Conservation (phyloP, 1,140 invertebrate species). For the Lineus longissimus region DNA sequence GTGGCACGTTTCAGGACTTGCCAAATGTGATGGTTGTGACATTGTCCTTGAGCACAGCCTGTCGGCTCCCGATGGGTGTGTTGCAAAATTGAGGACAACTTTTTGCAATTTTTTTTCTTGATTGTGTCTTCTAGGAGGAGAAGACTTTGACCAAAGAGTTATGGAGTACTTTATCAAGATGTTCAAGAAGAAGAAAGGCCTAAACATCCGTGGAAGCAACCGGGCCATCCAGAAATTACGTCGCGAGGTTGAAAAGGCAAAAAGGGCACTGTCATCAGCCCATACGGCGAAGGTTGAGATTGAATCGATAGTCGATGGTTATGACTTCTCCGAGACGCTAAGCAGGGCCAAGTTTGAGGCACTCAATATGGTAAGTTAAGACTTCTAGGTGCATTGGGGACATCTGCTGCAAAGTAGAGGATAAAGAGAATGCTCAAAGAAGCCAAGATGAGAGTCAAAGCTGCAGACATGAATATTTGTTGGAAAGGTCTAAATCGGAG, state of each 20-base stretch:
- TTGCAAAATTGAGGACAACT: background rate
- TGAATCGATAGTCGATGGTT: slow-evolving; percentile 97
- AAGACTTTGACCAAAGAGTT: slow-evolving; percentile 97
- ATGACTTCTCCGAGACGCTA: slow-evolving; percentile 98
- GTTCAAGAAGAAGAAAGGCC: slow-evolving; percentile 99
- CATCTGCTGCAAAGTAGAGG: too few relatives aligned
- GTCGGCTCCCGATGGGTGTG: too few relatives aligned
- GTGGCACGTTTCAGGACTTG: too few relatives aligned
- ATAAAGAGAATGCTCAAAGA: too few relatives aligned
- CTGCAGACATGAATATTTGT: too few relatives aligned
- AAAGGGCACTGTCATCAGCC: slow-evolving; percentile 88
- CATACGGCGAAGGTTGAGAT: slow-evolving; percentile 98
- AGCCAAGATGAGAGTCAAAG: too few relatives aligned
- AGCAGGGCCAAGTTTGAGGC: slow-evolving; percentile 99
- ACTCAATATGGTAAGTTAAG: slow-evolving; percentile 77
- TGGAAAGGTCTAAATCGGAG: too few relatives aligned
- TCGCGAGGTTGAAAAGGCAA: slow-evolving; percentile 96
- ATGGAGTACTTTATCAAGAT: slow-evolving; percentile 99
- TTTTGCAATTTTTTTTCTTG: background rate
- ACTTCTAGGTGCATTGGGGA: too few relatives aligned
- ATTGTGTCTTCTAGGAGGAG: slow-evolving; percentile 74
- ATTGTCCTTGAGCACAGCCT: too few relatives aligned
- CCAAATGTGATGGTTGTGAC: too few relatives aligned
- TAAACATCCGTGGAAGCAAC: slow-evolving; percentile 92
- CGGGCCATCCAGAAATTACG: slow-evolving; percentile 93